These are phyloP conservation scores for Cephus rjabovi DNA, from an alignment of 2,888 invertebrate genomes.

Conservation along the genomic window DNA sequence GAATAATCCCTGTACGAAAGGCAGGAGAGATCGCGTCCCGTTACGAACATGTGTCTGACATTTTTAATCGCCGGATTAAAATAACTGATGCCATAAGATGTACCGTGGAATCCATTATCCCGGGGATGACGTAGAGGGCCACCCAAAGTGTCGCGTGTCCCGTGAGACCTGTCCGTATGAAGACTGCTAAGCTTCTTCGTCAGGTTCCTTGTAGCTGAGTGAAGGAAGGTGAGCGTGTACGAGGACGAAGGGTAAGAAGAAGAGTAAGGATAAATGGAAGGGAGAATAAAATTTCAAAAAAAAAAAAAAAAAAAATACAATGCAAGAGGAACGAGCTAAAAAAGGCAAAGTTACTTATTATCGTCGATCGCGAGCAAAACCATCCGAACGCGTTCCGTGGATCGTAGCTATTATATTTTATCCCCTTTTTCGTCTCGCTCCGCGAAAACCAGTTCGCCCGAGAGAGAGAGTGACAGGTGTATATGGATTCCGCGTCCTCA, in stretches of 20 bases:
- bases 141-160: constrained; percentile 58
- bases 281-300: neutral
- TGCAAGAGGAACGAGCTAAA: neutral
- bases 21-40: constrained; percentile 28
- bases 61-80: constrained; percentile 64
- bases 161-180: constrained; percentile 13
- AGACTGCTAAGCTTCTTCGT: constrained; percentile 15
- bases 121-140: constrained; percentile 48
- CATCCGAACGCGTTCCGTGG: neutral
- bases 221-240: neutral
- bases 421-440: neutral
- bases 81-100: constrained; percentile 60
- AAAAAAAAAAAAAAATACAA: neutral
- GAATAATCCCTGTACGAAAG: constrained; percentile 43
- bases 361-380: neutral
- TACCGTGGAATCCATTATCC: constrained; percentile 55
- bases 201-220: neutral
- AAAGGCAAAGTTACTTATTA: neutral
- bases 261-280: neutral
- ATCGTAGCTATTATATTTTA: neutral
- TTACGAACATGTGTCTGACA: constrained; percentile 62
- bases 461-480: neutral
- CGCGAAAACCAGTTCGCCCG: neutral
- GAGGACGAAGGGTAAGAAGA: neutral
- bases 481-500: neutral